Evolutionary conservation across 64 coral and sea anemone species (phyloP).

Genomic region (Astreopora myriophthalma): DNA sequence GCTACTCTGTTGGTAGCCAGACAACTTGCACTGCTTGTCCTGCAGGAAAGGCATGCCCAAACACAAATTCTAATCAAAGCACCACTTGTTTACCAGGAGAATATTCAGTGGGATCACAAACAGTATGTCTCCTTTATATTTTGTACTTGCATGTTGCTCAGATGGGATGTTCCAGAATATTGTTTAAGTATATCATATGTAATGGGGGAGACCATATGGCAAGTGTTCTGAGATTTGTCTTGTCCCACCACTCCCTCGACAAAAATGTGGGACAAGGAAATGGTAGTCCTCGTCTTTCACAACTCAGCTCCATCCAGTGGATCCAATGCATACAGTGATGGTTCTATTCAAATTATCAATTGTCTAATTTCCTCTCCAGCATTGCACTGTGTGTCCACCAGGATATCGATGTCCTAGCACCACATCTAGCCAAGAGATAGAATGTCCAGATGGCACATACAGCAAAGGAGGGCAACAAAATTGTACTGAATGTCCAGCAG

Average conservation of each 20-base stretch:
- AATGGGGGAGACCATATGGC: too few species aligned
- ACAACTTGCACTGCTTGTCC: constrained; percentile 71
- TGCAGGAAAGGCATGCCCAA: constrained; percentile 72
- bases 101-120: constrained; percentile 86
- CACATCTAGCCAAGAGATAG: constrained; percentile 9
- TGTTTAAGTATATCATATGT: too few species aligned
- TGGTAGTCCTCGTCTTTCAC: too few species aligned
- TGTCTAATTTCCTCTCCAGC: constrained; percentile 43
- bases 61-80: constrained; percentile 65
- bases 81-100: constrained; percentile 71
- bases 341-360: too few species aligned
- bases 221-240: too few species aligned
- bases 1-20: constrained; percentile 79
- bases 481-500: constrained; percentile 90
- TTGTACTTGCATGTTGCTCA: too few species aligned
- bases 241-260: too few species aligned
- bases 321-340: too few species aligned
- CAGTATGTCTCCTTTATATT: constrained; percentile 47
- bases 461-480: constrained; percentile 80
- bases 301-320: too few species aligned
- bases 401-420: constrained; percentile 84
- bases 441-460: constrained; percentile 85
- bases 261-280: too few species aligned
- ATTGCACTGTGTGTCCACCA: constrained; percentile 77
- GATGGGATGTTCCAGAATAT: too few species aligned